Conservation (phyloP, 2,113 vertebrate species). For the Anser cygnoides region DNA sequence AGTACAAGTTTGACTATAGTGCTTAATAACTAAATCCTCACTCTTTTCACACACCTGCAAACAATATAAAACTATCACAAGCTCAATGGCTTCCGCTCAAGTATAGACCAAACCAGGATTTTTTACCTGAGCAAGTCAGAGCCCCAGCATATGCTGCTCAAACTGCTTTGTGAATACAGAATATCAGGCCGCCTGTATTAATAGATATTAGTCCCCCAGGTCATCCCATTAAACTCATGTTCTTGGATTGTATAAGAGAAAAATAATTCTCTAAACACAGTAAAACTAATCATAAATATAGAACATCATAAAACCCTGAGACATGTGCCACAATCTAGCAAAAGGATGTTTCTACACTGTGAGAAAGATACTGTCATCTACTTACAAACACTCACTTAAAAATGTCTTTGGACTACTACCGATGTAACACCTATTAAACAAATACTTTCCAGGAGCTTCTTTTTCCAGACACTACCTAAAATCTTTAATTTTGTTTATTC, state of each 20-base stretch:
- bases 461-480: neutral
- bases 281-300: neutral
- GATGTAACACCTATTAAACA: neutral
- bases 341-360: neutral
- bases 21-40: neutral
- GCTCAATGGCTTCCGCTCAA: neutral
- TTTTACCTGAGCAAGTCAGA: neutral
- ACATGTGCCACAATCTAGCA: neutral
- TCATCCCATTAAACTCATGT: slow-evolving; percentile 1
- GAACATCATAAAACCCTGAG: neutral
- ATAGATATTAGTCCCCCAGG: neutral
- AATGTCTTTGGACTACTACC: neutral
- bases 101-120: neutral
- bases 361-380: neutral
- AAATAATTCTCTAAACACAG: neutral
- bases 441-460: neutral
- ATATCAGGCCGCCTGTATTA: neutral
- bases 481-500: neutral
- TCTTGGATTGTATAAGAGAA: neutral
- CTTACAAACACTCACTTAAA: neutral
- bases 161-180: neutral
- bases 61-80: neutral
- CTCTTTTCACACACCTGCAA: neutral
- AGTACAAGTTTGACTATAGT: neutral
- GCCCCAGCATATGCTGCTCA: neutral